These are phyloP conservation scores for Sinodicranocentrus sp. DNA, from an alignment of 2,888 invertebrate genomes.

Conservation along the genomic window DNA sequence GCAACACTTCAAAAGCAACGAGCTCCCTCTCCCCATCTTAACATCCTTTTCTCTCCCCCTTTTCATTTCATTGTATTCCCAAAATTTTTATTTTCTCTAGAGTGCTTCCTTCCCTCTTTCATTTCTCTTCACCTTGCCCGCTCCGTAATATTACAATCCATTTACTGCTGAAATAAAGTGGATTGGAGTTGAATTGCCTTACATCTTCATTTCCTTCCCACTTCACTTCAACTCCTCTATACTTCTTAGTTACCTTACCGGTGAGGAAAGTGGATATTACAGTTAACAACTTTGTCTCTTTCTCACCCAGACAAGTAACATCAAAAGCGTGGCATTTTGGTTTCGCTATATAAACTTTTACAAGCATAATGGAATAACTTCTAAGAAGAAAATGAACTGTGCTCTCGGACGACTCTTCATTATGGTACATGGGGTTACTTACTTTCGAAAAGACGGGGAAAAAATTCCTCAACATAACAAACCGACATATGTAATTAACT, in stretches of 20 bases:
- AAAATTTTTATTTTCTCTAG: slow-evolving; percentile 32
- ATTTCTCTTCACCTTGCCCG: slow-evolving; percentile 39
- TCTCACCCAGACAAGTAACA: slow-evolving; percentile 18
- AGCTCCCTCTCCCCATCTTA: too few species aligned
- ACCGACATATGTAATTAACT: slow-evolving; percentile 69
- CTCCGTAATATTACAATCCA: slow-evolving; percentile 54
- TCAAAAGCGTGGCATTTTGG: slow-evolving; percentile 38
- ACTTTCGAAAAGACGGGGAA: slow-evolving; percentile 15
- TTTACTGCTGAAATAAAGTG: slow-evolving; percentile 59
- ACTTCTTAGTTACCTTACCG: slow-evolving; percentile 19
- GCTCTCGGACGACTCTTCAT: slow-evolving; percentile 31
- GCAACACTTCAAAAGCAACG: background rate
- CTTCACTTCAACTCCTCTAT: slow-evolving; percentile 44
- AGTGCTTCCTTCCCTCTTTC: slow-evolving; percentile 23
- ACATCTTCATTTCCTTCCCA: slow-evolving; percentile 59
- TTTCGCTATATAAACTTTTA: slow-evolving; percentile 16
- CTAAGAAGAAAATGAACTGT: slow-evolving; percentile 39
- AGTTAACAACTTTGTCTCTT: slow-evolving; percentile 57
- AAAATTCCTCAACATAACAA: slow-evolving; percentile 29
- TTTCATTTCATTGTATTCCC: slow-evolving; percentile 19
- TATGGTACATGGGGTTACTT: background rate
- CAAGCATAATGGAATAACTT: too few species aligned
- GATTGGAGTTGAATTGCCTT: slow-evolving; percentile 55
- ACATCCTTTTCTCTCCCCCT: slow-evolving; percentile 17
- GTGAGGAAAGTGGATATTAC: slow-evolving; percentile 57